These are phyloP conservation scores for Choreutis nemorana DNA, from an alignment of 2,888 invertebrate genomes.

Conservation along the genomic window DNA sequence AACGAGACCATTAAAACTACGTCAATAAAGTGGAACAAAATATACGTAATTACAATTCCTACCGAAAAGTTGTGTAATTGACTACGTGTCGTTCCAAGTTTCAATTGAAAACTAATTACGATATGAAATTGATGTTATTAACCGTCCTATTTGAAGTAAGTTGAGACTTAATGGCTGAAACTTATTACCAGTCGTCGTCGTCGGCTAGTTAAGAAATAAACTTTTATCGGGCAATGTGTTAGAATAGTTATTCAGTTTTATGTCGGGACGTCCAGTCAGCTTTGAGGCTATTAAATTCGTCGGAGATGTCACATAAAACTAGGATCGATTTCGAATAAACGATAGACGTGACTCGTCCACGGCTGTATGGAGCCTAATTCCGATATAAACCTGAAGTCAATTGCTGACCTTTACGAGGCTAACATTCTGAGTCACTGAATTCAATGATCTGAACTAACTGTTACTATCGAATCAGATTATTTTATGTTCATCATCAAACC, in stretches of 20 bases:
- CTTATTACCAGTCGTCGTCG: constrained; percentile 18
- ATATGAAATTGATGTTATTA: constrained; percentile 19
- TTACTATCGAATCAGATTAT: too few species aligned
- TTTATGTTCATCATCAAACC: too few species aligned
- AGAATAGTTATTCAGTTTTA: constrained; percentile 58
- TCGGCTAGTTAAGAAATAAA: constrained; percentile 36
- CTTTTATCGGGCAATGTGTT: constrained; percentile 55
- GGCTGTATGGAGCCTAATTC: constrained; percentile 42
- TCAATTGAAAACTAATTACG: constrained; percentile 20
- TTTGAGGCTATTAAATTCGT: constrained; percentile 55
- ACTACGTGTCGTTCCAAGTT: constrained; percentile 12
- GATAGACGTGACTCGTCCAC: constrained; percentile 52
- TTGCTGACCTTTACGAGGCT: too few species aligned
- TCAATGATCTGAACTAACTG: too few species aligned
- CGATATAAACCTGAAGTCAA: too few species aligned
- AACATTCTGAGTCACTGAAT: too few species aligned
- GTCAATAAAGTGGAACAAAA: constrained; percentile 15
- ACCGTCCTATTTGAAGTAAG: constrained; percentile 13
- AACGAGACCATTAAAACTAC: constrained; percentile 30
- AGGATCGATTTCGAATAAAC: constrained; percentile 63
- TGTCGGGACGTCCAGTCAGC: constrained; percentile 57
- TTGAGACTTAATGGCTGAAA: constrained; percentile 18
- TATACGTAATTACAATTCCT: constrained; percentile 5
- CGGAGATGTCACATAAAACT: constrained; percentile 59
- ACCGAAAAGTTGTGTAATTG: constrained; percentile 9